Evolutionary conservation across 2,797 vertebrate species (phyloP).

Genomic region (Pseudochromis fuscus): DNA sequence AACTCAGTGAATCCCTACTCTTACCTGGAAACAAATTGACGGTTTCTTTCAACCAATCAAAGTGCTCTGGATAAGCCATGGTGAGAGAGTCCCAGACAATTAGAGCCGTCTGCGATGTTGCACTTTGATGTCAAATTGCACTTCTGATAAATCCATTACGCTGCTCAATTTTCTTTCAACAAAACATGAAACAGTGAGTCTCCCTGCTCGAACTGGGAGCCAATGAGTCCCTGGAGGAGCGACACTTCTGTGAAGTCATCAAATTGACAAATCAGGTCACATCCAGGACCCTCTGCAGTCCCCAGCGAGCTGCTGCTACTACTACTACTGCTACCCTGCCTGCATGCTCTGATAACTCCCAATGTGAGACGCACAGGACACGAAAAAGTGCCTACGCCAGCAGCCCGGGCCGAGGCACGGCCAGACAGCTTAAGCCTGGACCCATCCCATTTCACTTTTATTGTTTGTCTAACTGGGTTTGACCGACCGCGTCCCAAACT

Average conservation of each 20-base stretch:
- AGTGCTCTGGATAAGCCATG: conserved; percentile 70
- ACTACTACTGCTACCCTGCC: conserved; percentile 56
- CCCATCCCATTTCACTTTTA: conserved; percentile 68
- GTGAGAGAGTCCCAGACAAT: conserved; percentile 33
- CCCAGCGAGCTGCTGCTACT: conserved; percentile 50
- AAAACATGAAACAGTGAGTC: conserved; percentile 38
- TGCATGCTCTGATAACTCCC: conserved; percentile 70
- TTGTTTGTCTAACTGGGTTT: conserved; percentile 66
- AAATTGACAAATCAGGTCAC: conserved; percentile 72
- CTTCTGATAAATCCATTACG: conserved; percentile 60
- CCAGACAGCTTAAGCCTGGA: conserved; percentile 72
- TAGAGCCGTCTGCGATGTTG: conserved; percentile 43
- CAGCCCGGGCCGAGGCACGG: conserved; percentile 63
- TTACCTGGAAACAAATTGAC: conserved; percentile 79
- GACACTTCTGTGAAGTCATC: conserved; percentile 56
- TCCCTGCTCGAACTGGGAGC: conserved; percentile 31
- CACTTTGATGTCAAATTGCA: conserved; percentile 60
- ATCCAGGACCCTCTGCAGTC: conserved; percentile 54
- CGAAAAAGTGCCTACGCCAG: conserved; percentile 77
- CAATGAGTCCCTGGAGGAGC: conserved; percentile 43
- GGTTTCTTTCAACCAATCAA: conserved; percentile 69
- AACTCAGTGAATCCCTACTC: conserved; percentile 32
- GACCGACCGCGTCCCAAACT: conserved; percentile 59
- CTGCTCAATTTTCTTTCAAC: conserved; percentile 42
- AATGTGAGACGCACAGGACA: conserved; percentile 63